Percentiles rank a stretch among this genome's conserved stretches.
phyloP scores from a whole-genome alignment of 2,113 vertebrate genomes.

The Pachycephala philippinensis region DNA sequence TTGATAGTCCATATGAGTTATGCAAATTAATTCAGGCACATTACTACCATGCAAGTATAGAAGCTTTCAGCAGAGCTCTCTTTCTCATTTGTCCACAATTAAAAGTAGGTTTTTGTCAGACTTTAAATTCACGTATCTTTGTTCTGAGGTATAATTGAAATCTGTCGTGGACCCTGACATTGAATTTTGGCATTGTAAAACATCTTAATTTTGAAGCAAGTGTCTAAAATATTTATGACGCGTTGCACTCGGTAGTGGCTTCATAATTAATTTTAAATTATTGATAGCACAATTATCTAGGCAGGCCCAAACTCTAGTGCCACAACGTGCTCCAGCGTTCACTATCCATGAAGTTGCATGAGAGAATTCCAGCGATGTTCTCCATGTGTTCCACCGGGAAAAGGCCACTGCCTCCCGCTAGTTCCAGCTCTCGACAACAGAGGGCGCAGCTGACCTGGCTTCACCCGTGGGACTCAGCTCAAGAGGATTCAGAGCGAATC shows the following conservation, averaged over 20 bases:
- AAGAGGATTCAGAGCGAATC: background rate
- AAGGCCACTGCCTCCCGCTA: background rate
- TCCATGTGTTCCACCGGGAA: accelerated
- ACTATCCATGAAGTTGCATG: accelerated
- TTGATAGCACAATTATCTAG: background rate
- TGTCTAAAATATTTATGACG: background rate
- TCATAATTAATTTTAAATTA: background rate
- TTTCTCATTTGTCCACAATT: background rate
- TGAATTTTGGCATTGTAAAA: background rate
- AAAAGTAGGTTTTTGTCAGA: background rate
- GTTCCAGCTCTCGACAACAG: background rate
- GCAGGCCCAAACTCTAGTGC: background rate
- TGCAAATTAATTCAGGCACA: background rate
- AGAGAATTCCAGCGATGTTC: background rate
- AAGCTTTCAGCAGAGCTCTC: background rate
- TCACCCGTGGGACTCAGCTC: background rate
- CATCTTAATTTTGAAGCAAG: background rate
- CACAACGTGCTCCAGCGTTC: background rate
- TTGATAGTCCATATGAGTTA: background rate
- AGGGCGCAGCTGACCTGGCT: background rate
- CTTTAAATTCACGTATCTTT: background rate
- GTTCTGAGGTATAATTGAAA: background rate
- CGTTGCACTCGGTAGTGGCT: background rate
- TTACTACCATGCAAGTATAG: background rate
- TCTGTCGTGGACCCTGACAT: background rate